Conservation (phyloP, 2,888 invertebrate species). For the Notocelia uddmanniana region DNA sequence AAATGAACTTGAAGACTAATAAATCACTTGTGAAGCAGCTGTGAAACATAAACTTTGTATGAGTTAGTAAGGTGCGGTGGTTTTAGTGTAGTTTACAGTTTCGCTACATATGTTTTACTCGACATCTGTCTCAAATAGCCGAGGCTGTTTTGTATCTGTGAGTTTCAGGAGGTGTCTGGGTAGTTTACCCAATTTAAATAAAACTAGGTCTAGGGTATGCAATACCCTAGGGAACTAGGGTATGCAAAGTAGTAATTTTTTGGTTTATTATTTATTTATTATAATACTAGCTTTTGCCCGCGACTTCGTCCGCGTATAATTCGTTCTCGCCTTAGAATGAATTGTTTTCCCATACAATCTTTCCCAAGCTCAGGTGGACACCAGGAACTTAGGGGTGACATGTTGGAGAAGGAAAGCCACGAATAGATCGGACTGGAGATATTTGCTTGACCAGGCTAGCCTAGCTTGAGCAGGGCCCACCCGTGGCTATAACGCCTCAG, state of each 20-base stretch:
- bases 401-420: too few species aligned
- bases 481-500: too few species aligned
- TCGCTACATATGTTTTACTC: background rate
- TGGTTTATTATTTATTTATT: too few species aligned
- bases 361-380: too few species aligned
- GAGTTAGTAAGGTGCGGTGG: constrained; percentile 6
- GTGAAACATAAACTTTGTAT: constrained; percentile 11
- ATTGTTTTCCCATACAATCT: too few species aligned
- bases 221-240: background rate
- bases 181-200: background rate
- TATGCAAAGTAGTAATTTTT: background rate
- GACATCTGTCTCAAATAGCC: background rate
- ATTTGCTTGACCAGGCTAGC: too few species aligned
- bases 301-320: too few species aligned
- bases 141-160: background rate
- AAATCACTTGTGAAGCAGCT: constrained; percentile 13
- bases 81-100: constrained; percentile 8
- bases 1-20: constrained; percentile 22
- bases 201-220: background rate
- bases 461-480: too few species aligned
- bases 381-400: too few species aligned
- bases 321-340: too few species aligned
- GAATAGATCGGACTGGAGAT: too few species aligned
- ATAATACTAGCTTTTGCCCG: too few species aligned
- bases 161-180: background rate